These are phyloP conservation scores for Characodon lateralis DNA, from an alignment of 2,797 vertebrate genomes.

Conservation along the genomic window DNA sequence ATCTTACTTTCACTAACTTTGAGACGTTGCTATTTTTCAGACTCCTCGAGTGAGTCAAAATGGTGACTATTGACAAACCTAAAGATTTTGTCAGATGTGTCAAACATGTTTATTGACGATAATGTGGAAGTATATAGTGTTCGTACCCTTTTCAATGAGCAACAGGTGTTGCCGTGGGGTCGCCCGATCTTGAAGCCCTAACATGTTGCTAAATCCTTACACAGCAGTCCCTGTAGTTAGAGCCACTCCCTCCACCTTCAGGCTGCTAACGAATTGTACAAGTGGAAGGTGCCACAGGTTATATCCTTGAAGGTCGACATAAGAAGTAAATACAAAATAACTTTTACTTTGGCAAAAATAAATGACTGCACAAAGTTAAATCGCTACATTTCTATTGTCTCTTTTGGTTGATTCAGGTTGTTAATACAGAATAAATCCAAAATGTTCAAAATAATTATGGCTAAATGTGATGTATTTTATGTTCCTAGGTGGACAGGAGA, in stretches of 20 bases:
- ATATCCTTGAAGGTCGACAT: background rate
- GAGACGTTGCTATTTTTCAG: background rate
- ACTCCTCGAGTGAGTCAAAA: no score
- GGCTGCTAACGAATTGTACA: no score
- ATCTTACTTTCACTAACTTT: no score
- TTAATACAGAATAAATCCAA: background rate
- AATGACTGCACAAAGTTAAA: background rate
- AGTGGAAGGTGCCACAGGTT: background rate
- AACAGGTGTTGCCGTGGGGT: no score
- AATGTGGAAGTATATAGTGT: background rate
- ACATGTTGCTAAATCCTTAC: background rate
- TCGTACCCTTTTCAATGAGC: no score
- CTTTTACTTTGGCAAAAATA: background rate
- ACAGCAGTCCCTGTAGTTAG: background rate
- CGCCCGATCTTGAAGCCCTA: background rate
- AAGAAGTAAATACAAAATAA: background rate
- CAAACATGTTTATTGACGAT: background rate
- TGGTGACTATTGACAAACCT: no score
- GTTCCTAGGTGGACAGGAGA: background rate
- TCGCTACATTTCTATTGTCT: background rate
- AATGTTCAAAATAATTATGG: background rate
- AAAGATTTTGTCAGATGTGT: no score
- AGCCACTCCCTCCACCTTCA: background rate
- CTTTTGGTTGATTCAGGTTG: background rate
- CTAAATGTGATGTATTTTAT: background rate